Percentiles rank a stretch among this genome's conserved stretches.
Conservation (phyloP, 2,797 vertebrate species). For the Hyperoplus lanceolatus region DNA sequence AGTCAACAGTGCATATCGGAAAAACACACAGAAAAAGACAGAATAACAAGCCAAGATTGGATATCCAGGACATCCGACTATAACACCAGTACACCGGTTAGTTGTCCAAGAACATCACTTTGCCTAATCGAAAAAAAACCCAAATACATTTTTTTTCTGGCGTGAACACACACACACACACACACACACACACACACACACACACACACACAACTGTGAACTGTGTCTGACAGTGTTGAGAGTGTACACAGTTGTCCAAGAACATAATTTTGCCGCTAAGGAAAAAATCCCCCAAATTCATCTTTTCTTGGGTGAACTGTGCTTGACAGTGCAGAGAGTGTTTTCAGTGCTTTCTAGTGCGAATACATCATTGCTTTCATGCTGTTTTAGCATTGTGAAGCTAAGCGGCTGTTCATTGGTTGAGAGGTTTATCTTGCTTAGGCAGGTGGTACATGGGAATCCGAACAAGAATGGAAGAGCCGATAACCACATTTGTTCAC, state of each 20-base stretch:
- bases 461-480: conserved; percentile 49
- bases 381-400: conserved; percentile 62
- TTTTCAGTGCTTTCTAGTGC: conserved; percentile 51
- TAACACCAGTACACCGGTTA: neutral
- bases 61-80: conserved; percentile 47
- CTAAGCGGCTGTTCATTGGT: conserved; percentile 65
- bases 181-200: too few relatives aligned
- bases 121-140: conserved; percentile 30
- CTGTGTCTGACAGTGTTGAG: conserved; percentile 5
- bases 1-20: conserved; percentile 40
- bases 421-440: conserved; percentile 74
- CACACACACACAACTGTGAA: too few relatives aligned
- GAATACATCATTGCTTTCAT: conserved; percentile 72
- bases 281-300: conserved; percentile 47
- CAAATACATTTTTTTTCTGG: conserved; percentile 58
- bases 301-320: conserved; percentile 58
- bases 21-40: conserved; percentile 26
- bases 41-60: conserved; percentile 41
- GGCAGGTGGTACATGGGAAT: conserved; percentile 70
- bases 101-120: conserved; percentile 43
- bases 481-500: conserved; percentile 47
- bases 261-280: conserved; percentile 44
- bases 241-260: conserved; percentile 13
- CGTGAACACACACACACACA: conserved; percentile 24
- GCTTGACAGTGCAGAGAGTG: conserved; percentile 54